Conservation (phyloP, 2,888 invertebrate genomes). For the Cordilura impudica region DNA sequence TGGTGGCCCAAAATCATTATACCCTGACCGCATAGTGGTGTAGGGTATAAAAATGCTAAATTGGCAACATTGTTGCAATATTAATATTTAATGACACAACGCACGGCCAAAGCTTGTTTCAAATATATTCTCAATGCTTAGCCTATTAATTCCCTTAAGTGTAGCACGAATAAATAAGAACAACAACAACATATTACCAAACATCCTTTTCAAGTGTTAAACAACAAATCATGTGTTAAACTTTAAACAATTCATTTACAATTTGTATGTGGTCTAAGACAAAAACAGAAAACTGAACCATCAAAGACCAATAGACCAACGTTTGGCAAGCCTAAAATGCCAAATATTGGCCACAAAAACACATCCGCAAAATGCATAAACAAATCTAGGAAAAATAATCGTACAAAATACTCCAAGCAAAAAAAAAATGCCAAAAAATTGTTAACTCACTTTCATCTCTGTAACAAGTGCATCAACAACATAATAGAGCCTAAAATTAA, state of each 20-base stretch:
- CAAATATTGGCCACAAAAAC: conserved; percentile 77
- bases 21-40: no score
- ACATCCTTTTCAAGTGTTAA: conserved; percentile 27
- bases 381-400: conserved; percentile 26
- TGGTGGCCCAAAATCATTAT: no score
- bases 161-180: no score
- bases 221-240: conserved; percentile 60
- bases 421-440: conserved; percentile 7
- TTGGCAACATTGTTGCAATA: no score
- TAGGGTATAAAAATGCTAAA: no score
- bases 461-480: conserved; percentile 43
- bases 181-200: neutral
- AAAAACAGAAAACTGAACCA: conserved; percentile 15
- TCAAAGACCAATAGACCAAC: conserved; percentile 44
- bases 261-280: conserved; percentile 55
- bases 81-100: no score
- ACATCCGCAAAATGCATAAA: conserved; percentile 73
- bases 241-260: conserved; percentile 62
- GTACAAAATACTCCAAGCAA: neutral
- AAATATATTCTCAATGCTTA: no score
- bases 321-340: conserved; percentile 67
- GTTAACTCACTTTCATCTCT: conserved; percentile 21
- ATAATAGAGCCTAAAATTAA: conserved; percentile 55
- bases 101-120: no score
- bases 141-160: no score